A percentile compares a stretch with the other conserved stretches of the same genome.
Evolutionary conservation across 2,888 invertebrate genomes (phyloP).

Genomic region (Seira sanloemensis): DNA sequence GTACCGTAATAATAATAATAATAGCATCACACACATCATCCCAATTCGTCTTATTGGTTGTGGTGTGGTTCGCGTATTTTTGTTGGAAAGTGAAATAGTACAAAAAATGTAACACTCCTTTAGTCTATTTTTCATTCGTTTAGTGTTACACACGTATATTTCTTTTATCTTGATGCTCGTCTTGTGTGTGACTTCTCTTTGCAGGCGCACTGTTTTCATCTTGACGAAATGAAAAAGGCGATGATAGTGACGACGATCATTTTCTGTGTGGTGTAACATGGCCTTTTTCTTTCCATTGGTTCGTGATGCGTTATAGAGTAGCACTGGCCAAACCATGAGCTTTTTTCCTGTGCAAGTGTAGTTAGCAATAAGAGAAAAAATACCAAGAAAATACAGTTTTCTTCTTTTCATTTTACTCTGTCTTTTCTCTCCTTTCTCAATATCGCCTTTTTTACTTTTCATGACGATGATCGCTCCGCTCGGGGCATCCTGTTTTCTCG

Average conservation of each 20-base stretch:
- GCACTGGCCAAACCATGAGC: not conserved
- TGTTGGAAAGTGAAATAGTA: conserved; percentile 9
- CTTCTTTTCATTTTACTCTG: conserved; percentile 35
- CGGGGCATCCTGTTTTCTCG: not conserved
- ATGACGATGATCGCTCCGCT: conserved; percentile 12
- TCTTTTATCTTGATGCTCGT: conserved; percentile 1
- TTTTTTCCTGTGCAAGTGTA: conserved; percentile 1
- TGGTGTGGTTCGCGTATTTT: not conserved
- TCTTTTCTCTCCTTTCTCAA: not conserved
- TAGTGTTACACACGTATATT: too few species aligned
- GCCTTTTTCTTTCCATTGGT: conserved; percentile 33
- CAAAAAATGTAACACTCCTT: not conserved
- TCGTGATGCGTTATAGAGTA: conserved; percentile 6
- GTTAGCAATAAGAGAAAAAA: conserved; percentile 43
- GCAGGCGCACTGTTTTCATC: not conserved
- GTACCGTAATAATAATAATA: conserved; percentile 6
- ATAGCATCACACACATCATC: conserved; percentile 9
- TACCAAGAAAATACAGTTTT: conserved; percentile 25
- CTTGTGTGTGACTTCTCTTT: not conserved
- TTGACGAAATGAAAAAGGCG: conserved; percentile 11
- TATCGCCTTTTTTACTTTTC: conserved; percentile 2
- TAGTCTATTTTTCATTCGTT: not conserved
- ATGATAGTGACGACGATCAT: conserved; percentile 8
- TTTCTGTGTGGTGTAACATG: conserved; percentile 22
- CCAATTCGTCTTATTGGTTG: conserved; percentile 1